Evolutionary conservation across 2,113 vertebrate genomes (phyloP), one percentile per base, ranked within the genome.

Genomic region (Bubo scandiacus): DNA sequence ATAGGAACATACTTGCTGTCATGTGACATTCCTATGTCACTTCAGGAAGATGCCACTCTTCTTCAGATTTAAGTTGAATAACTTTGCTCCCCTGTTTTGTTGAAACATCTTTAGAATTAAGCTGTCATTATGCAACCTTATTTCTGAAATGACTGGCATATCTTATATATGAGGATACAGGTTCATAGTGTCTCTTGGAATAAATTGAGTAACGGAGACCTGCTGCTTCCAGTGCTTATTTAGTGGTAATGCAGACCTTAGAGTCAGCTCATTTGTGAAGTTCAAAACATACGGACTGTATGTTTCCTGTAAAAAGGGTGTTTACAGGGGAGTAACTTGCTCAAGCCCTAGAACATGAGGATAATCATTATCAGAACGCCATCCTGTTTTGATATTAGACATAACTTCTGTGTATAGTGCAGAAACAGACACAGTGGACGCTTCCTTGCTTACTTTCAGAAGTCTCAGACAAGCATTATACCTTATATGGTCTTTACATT

Each of bases 111-210:
- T 80, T 51, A 52, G 66, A 86, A 61, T 82, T 38, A 58, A 63
- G 23, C 52, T 18, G 79, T 88, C 4, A 10, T 61, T 80, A 17
- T 82, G 12, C 65, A 74, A 1, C 18, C 4, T 61, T 30, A 15
- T 72, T 54, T 5, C 40, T 86, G 54, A 88, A 73, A 49, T 57
- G 30, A 65, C 12, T 49, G 25, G 1, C 0, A 0, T 45, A 11
- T 78, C 12, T 65, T 73, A 32, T 1, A 5, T 54, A 5, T 42
- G 45, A 73, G 45, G 11, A 23, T 45, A 18, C 10, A 32, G 22
- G 9, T 92, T 84, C 18, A 5, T 65, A 27, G 19, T 65, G 10
- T 38, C 3, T 59, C 58, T 22, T 62, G 52, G 6, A 61, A 40
- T 57, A 57, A 81, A 72, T 6, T 54, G 40, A 43, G 11, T 75